Percentiles rank a stretch among this genome's conserved stretches.
phyloP scores from a whole-genome alignment of 2,797 vertebrate genomes.

The Steatocranus sp. region DNA sequence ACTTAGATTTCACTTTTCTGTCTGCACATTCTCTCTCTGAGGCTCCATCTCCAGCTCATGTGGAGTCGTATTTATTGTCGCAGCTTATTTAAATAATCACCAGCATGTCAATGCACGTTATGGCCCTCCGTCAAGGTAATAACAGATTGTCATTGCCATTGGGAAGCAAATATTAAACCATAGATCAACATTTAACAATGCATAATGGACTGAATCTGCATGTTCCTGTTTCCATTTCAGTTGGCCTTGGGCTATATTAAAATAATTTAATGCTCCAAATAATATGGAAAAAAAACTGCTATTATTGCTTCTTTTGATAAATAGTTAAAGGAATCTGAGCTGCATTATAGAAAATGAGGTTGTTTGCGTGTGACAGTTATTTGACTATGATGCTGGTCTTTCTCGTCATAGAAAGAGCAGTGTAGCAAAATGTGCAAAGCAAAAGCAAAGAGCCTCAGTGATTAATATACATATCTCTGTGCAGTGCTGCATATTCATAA shows the following conservation, averaged over 20 bases:
- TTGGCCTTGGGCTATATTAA: constrained; percentile 71
- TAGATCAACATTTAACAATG: constrained; percentile 80
- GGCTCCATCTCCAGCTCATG: constrained; percentile 45
- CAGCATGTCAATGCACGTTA: constrained; percentile 65
- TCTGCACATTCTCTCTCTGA: constrained; percentile 20
- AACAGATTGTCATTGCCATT: constrained; percentile 72
- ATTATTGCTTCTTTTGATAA: constrained; percentile 71
- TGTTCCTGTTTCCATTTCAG: constrained; percentile 71
- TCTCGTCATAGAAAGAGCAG: neutral
- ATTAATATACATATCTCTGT: neutral
- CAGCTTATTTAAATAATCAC: constrained; percentile 78
- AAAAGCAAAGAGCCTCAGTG: neutral
- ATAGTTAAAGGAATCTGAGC: constrained; percentile 54
- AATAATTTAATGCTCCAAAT: constrained; percentile 76
- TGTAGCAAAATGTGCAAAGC: neutral
- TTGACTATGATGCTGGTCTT: constrained; percentile 13
- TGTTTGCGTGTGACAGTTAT: constrained; percentile 33
- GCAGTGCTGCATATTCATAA: neutral
- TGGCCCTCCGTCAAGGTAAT: constrained; percentile 72
- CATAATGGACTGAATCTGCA: constrained; percentile 74
- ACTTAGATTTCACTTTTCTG: constrained; percentile 45
- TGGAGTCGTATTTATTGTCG: constrained; percentile 63
- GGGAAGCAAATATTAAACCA: constrained; percentile 80
- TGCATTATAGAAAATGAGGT: constrained; percentile 43
- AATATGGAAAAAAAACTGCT: constrained; percentile 46